Evolutionary conservation across 2,888 invertebrate genomes (phyloP).

Genomic region (Labia minor): DNA sequence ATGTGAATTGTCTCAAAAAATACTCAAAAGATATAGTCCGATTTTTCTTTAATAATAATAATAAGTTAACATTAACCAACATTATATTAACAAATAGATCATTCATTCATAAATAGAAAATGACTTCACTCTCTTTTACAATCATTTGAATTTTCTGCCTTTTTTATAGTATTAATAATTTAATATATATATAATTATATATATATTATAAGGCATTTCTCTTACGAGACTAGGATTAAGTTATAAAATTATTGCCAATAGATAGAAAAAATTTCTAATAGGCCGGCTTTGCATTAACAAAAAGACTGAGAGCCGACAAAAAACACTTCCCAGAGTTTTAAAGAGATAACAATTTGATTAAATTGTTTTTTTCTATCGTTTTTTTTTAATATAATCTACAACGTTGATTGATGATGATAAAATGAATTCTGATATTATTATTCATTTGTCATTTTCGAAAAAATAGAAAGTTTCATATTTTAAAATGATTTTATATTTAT

Average conservation of each 20-base stretch:
- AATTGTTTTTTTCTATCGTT: too few relatives aligned
- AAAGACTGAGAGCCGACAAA: too few relatives aligned
- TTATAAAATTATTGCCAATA: constrained; percentile 3
- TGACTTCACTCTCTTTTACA: background rate
- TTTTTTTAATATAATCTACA: background rate
- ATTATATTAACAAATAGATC: constrained; percentile 1
- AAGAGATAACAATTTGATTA: background rate
- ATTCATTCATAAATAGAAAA: background rate
- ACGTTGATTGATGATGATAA: background rate
- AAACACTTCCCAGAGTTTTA: too few relatives aligned
- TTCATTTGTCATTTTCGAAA: background rate
- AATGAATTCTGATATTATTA: background rate
- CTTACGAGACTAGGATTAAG: too few relatives aligned
- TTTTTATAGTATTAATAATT: background rate
- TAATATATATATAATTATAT: too few relatives aligned
- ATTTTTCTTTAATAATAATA: background rate
- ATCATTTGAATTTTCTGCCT: background rate
- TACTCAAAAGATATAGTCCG: too few relatives aligned
- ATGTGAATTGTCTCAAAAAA: too few relatives aligned
- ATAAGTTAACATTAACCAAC: background rate
- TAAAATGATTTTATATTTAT: background rate
- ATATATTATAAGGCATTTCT: too few relatives aligned
- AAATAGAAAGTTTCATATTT: constrained; percentile 1
- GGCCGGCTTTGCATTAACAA: background rate
- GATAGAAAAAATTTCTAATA: constrained; percentile 13